These are phyloP conservation scores for Apostichopus leukothele DNA, from an alignment of 53 echinoderm and acorn worm genomes.

Conservation along the genomic window DNA sequence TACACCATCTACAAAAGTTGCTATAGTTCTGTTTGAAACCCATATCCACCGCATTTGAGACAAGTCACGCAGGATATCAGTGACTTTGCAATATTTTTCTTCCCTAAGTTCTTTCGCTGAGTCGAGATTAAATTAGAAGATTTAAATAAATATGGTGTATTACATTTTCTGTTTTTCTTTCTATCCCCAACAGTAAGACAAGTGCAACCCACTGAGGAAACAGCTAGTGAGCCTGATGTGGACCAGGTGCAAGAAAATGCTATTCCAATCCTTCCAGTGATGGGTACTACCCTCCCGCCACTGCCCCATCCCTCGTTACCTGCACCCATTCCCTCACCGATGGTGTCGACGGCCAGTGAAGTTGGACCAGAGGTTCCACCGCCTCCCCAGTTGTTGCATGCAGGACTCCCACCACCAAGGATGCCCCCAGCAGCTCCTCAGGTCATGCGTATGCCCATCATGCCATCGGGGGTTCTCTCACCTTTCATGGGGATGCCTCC, in stretches of 20 bases:
- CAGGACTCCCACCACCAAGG: slow-evolving; percentile 45
- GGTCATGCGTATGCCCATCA: slow-evolving; percentile 80
- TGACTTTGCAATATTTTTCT: too few relatives aligned
- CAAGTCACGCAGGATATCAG: too few relatives aligned
- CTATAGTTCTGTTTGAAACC: too few relatives aligned
- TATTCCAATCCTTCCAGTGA: slow-evolving; percentile 10
- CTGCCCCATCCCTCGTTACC: slow-evolving; percentile 49
- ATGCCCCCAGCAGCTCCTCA: slow-evolving; percentile 47
- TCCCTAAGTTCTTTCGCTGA: too few relatives aligned
- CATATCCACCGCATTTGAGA: too few relatives aligned
- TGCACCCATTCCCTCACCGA: slow-evolving; percentile 36
- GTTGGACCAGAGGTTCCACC: slow-evolving; percentile 41
- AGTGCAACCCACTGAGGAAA: not conserved
- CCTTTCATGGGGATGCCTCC: slow-evolving; percentile 74
- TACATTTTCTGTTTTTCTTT: not conserved
- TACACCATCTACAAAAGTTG: too few relatives aligned
- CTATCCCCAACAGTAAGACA: slow-evolving; percentile 5
- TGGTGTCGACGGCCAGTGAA: slow-evolving; percentile 24
- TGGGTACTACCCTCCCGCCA: slow-evolving; percentile 31
- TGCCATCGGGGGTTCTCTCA: slow-evolving; percentile 72
- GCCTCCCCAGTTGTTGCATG: slow-evolving; percentile 46
- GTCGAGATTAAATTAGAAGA: too few relatives aligned
- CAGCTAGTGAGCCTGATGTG: slow-evolving; percentile 3
- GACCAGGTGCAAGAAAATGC: slow-evolving; percentile 31
- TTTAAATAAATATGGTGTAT: too few relatives aligned